Evolutionary conservation across 64 coral and sea anemone genomes (phyloP).

Genomic region (Pocillopora verrucosa): DNA sequence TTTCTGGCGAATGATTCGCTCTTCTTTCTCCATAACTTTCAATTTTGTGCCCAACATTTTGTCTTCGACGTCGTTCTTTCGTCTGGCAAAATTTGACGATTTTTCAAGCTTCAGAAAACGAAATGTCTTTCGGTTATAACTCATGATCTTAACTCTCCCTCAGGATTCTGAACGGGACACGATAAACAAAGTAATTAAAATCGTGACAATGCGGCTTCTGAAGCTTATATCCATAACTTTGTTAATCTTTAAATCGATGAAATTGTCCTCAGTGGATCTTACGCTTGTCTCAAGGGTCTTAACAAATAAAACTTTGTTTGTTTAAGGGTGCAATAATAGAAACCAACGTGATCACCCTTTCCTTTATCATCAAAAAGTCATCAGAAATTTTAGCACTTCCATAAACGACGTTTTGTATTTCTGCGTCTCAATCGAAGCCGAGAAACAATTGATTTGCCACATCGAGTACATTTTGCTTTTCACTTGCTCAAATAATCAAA

Average conservation of each 20-base stretch:
- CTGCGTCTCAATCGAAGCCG: neutral
- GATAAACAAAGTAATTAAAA: neutral
- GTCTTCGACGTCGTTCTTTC: conserved; percentile 5
- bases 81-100: neutral
- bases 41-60: neutral
- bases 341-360: neutral
- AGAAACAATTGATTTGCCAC: neutral
- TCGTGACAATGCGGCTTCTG: neutral
- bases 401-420: neutral
- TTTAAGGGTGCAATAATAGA: neutral
- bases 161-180: neutral
- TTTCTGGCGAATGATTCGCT: neutral
- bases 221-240: neutral
- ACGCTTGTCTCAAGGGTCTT: conserved; percentile 21
- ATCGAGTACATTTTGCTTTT: neutral
- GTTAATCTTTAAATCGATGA: neutral
- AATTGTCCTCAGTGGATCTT: conserved; percentile 1
- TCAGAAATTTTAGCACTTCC: neutral
- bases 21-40: conserved; percentile 3
- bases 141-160: neutral
- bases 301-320: conserved; percentile 7
- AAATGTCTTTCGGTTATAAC: conserved; percentile 6
- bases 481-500: neutral
- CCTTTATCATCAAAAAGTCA: neutral
- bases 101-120: conserved; percentile 5